Evolutionary conservation across 2,797 vertebrate species (phyloP).

Genomic region (Sarcoramphus papa): DNA sequence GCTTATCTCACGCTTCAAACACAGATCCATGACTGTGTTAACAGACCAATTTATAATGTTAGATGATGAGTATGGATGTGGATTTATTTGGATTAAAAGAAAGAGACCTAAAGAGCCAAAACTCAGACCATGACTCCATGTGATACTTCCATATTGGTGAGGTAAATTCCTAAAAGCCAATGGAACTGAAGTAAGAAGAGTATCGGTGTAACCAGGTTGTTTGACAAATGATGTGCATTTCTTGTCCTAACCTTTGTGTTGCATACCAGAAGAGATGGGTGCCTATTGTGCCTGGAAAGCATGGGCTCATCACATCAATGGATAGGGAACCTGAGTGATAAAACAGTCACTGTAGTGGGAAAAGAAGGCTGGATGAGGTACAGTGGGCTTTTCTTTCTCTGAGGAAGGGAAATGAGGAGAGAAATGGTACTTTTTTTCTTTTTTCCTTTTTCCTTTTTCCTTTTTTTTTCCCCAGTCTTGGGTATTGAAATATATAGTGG

Average conservation of each 20-base stretch:
- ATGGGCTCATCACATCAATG: neutral
- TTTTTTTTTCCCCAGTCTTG: too few relatives aligned
- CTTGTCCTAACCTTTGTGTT: neutral
- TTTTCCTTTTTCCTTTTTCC: too few relatives aligned
- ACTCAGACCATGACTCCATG: rapidly evolving
- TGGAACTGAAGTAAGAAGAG: neutral
- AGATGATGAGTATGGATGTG: neutral
- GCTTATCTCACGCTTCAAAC: neutral
- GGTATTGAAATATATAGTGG: neutral
- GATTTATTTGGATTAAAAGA: neutral
- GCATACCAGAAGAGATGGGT: neutral
- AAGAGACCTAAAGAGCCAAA: neutral
- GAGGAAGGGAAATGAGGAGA: neutral
- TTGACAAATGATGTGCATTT: neutral
- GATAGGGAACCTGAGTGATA: neutral
- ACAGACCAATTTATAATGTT: neutral
- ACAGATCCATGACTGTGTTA: neutral
- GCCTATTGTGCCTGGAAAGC: neutral
- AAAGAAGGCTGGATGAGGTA: neutral
- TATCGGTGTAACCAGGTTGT: neutral
- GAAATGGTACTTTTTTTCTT: neutral
- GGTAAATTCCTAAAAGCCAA: neutral
- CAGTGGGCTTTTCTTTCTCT: neutral
- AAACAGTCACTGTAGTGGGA: neutral
- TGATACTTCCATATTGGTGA: neutral